phyloP scores from a whole-genome alignment of 1,140 invertebrate genomes.

The Philaenus spumarius region DNA sequence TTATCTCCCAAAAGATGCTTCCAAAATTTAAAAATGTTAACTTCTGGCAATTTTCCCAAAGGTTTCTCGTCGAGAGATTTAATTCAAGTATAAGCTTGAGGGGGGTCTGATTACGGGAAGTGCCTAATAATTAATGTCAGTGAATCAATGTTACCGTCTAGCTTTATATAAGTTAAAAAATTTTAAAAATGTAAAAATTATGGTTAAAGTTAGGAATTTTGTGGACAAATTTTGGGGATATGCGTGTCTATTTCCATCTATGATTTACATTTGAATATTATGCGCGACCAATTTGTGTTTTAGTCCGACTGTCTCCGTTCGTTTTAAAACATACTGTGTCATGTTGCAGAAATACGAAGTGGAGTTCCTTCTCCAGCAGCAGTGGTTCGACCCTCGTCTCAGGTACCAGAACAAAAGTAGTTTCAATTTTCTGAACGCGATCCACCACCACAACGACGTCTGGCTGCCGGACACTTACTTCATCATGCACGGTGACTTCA shows the following conservation, averaged over 20 bases:
- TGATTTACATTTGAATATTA: not conserved
- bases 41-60: too few species aligned
- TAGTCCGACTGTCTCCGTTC: not conserved
- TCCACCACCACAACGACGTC: slow-evolving; percentile 81
- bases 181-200: too few species aligned
- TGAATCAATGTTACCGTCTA: too few species aligned
- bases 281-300: not conserved
- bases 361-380: slow-evolving; percentile 83
- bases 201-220: too few species aligned
- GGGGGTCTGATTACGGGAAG: too few species aligned
- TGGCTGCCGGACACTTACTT: slow-evolving; percentile 93
- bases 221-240: too few species aligned
- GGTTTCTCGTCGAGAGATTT: too few species aligned
- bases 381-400: slow-evolving; percentile 82
- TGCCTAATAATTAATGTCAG: too few species aligned
- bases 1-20: too few species aligned
- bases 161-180: too few species aligned
- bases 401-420: slow-evolving; percentile 76
- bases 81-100: too few species aligned
- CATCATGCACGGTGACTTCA: slow-evolving; percentile 92
- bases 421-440: slow-evolving; percentile 81
- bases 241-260: not conserved
- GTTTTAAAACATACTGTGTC: not conserved
- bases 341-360: slow-evolving; percentile 85
- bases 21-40: too few species aligned